Evolutionary conservation across 2,888 invertebrate genomes (phyloP), one percentile per base, ranked within the genome.

Genomic region (Eudasyphora cyanicolor): DNA sequence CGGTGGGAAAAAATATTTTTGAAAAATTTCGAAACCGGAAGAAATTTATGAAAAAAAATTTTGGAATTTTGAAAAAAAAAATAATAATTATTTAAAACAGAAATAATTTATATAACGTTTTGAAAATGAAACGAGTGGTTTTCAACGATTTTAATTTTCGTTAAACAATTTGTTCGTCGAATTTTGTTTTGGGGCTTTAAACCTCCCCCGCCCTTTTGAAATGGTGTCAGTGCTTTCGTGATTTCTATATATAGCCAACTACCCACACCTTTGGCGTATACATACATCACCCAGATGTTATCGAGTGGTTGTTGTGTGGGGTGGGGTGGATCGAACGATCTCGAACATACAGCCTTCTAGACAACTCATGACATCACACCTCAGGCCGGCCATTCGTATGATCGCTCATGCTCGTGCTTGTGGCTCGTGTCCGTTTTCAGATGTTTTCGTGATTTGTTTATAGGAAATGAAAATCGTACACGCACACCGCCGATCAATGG

Each of bases 191-290:
- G 24, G 27, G 14, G 24, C n/a, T 17, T 3, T 21, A 19, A 19
- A 17, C 38, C 24, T 24, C 35, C 14, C 2, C 10, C 32, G 32
- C 32, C 29, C 7, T 10, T n/a, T n/a, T 6, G 51, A 6, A 29
- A 14, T 3, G 32, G 62, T 64, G 64, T 7, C 29, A 35, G 0
- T 27, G 14, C n/a, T 60, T 57, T 57, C n/a, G 17, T 8, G 0
- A 12, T 57, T 67, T 67, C 78, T 84, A 84, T 73, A 79, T 76
- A 75, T 84, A 84, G 76, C 17, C 12, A 12, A 54, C 81, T 79
- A 81, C 84, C 84, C 84, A 84, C 84, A 84, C 82, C 81, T 79
- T 76, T 38, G 6, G 67, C 35, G 21, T n/a, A 35, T 27, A 8
- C 60, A 27, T 27, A 29, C n/a, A n/a, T 19, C 21, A 2, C 21